phyloP scores from a whole-genome alignment of 2,797 vertebrate species.

The Gouania willdenowi region DNA sequence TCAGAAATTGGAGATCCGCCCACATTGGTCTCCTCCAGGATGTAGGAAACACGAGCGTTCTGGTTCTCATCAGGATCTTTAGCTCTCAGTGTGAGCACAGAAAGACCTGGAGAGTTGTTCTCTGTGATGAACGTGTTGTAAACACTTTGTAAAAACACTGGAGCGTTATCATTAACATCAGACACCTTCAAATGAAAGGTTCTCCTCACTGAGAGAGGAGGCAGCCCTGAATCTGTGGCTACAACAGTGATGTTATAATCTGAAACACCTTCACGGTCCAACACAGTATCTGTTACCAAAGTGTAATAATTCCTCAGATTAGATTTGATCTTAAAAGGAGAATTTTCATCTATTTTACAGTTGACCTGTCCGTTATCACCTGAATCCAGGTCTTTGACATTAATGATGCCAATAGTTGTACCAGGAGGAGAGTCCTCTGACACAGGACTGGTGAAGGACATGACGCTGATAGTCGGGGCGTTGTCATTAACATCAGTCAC shows the following conservation, averaged over 20 bases:
- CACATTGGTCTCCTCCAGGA: constrained; percentile 36
- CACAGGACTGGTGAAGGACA: constrained; percentile 51
- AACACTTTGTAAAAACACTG: constrained; percentile 36
- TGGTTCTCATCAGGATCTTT: constrained; percentile 51
- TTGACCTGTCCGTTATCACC: constrained; percentile 27
- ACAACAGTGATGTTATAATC: neutral
- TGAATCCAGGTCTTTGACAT: constrained; percentile 52
- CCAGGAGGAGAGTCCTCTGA: constrained; percentile 49
- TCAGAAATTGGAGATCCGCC: constrained; percentile 10
- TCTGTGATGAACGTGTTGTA: constrained; percentile 39
- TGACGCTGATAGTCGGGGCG: constrained; percentile 33
- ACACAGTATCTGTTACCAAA: neutral
- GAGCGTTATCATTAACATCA: constrained; percentile 68
- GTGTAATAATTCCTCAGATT: neutral
- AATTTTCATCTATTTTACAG: neutral
- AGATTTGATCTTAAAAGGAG: neutral
- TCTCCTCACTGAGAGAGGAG: constrained; percentile 42
- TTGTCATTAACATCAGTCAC: constrained; percentile 53
- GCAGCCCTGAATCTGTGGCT: constrained; percentile 6
- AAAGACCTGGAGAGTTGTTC: constrained; percentile 51
- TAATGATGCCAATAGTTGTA: constrained; percentile 53
- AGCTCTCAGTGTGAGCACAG: constrained; percentile 30
- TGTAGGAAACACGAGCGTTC: constrained; percentile 68
- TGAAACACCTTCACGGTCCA: neutral
- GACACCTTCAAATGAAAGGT: constrained; percentile 47